Evolutionary conservation across 2,888 invertebrate species (phyloP), one percentile per base, ranked within the genome.

Genomic region (Hyposoter didymator): DNA sequence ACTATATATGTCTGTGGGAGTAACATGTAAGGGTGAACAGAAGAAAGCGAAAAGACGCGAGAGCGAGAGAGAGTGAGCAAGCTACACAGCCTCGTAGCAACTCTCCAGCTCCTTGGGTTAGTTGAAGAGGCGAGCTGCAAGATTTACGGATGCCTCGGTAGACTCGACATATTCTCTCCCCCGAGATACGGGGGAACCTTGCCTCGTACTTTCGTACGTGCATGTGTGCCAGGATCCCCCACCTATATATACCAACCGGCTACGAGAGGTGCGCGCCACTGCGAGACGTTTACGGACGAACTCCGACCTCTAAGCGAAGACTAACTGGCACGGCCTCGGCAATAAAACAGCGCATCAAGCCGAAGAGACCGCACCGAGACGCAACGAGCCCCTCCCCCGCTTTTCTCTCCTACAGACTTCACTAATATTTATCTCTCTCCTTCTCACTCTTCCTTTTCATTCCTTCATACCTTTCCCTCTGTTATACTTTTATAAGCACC

Each of bases 281-380:
- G 90, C 90, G 89, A 90, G 91, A 91, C 91, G 89, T 90, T 91
- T 90, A 90, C 90, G 90, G 89, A 90, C 90, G 89, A 90, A 91
- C 90, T 91, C 91, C 91, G 89, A 90, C 91, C 91, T 88, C 89
- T 89, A 88, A 90, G 90, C 89, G 90, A 90, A 91, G 90, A 91
- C 90, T 91, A 91, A 91, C 91, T 90, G 90, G 89, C 89, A 89
- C 89, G 87, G 89, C 89, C 87, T 72, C 84, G 89, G 89, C 89
- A 90, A 90, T 91, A 90, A 91, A 91, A 90, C 89, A 90, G 89
- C 89, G 88, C 90, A 90, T 90, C 90, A 90, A 90, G 89, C 88
- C 88, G 87, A 88, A 82, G 82, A 79, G 82, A 85, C 85, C 84
- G 74, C 84, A 86, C 84, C 75, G 81, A 84, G 80, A 84, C 84